Base-by-base conservation (phyloP, 1,140 invertebrate species). In the Agrypnia vestita region DNA sequence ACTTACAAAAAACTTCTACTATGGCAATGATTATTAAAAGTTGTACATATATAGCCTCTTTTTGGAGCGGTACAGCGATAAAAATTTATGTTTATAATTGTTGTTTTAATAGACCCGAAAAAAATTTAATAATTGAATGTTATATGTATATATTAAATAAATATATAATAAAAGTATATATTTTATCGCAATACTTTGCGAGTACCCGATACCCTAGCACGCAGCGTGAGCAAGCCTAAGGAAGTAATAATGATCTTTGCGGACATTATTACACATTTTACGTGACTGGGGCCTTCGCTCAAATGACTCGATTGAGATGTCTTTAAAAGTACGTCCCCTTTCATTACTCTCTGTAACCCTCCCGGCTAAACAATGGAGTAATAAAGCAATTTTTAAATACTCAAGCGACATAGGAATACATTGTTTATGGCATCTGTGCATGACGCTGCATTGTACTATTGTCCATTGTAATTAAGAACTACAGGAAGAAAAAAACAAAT, bases 221-320 rank as follows among this genome's bases (percentile, higher is more conserved):
- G 13, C 43, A 46, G 62, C 62, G 17, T 67, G 62, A n/a, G 43
- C 35, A n/a, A 35, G 64, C 15, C n/a, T 69, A 49, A n/a, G 64
- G 64, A 69, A 69, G 44, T 69, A n/a, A 69, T 69, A 47, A 47
- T 19, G 35, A 47, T 69, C 64, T 17, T 17, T 47, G 49, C 49
- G 8, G n/a, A 46, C 21, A 69, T 49, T 67, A 47, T 67, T 44
- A 69, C 25, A 62, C 11, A 69, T 47, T 51, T 69, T 47, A 69
- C 15, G 44, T 69, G 44, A 44, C 44, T 15, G 1, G 43, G 7
- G 9, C 46, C 9, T 10, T 11, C 15, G 61, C 13, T 47, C 35
- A 46, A 47, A 69, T 49, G 44, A 69, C 13, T 69, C 64, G 15
- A 69, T 47, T 69, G 64, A 47, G 12, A 17, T 46, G 62, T 47